Evolutionary conservation across 2,888 invertebrate species (phyloP).

Genomic region (Alentia gelatinosa): DNA sequence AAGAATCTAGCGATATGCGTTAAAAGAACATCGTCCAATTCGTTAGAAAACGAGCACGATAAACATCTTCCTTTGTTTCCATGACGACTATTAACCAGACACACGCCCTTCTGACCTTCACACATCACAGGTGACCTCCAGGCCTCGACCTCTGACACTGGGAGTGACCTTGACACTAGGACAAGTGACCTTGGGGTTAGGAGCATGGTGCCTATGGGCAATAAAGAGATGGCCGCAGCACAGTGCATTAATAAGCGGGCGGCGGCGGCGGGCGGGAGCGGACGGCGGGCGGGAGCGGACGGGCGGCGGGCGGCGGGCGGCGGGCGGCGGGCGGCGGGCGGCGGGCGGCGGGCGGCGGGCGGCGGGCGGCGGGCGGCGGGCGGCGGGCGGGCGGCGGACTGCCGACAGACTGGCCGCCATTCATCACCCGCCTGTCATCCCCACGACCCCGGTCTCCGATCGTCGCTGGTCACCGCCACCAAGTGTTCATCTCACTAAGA

Average conservation of each 20-base stretch:
- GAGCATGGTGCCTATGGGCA: neutral
- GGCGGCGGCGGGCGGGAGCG: too few species aligned
- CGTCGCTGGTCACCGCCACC: too few species aligned
- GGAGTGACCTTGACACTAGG: slow-evolving; percentile 4
- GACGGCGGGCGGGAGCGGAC: too few species aligned
- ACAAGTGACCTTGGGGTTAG: slow-evolving; percentile 5
- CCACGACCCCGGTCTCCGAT: too few species aligned
- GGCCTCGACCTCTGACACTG: neutral
- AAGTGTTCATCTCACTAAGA: neutral
- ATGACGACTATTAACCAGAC: slow-evolving; percentile 30
- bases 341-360: too few species aligned
- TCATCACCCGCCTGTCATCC: neutral
- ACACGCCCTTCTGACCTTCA: neutral
- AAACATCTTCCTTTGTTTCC: slow-evolving; percentile 8
- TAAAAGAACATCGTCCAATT: neutral
- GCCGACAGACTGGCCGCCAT: neutral
- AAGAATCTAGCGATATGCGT: too few species aligned
- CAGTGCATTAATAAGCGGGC: slow-evolving; percentile 28
- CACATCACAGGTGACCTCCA: neutral
- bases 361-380: too few species aligned
- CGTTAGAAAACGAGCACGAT: neutral
- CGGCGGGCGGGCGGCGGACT: too few species aligned
- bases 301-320: too few species aligned
- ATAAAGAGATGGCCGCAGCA: slow-evolving; percentile 4
- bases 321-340: too few species aligned